Evolutionary conservation across 2,888 invertebrate species (phyloP), one percentile per base, ranked within the genome.

Genomic region (Chrysolina oricalcia): DNA sequence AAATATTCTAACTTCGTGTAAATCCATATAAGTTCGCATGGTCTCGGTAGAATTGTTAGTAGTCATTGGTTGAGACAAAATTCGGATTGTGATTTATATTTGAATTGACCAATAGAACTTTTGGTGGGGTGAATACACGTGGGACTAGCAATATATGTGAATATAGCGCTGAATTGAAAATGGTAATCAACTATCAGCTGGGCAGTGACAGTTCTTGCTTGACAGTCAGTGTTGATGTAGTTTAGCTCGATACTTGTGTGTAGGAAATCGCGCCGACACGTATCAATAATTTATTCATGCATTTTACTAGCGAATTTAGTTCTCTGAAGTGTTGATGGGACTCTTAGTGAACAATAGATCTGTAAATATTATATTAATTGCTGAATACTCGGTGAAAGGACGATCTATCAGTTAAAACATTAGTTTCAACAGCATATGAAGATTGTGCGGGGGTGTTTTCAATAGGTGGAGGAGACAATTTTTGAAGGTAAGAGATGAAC

Each of bases 121-220:
- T 6, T 11, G 35, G 35, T n/a, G 15, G 27, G 59, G 27, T n/a
- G 27, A 59, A 59, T 59, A 59, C 59, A 59, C 59, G 59, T 59
- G 59, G 59, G 59, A 59, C 35, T 59, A 62, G 59, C 46, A 74
- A 76, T 66, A 46, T 17, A 13, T 40, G 72, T 80, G 82, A 83
- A 74, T 23, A 79, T 84, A 84, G 84, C 59, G 4, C 27, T 27
- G 59, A 35, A 35, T 59, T 66, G 78, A 74, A 56, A 70, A 74
- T 74, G 65, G 78, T 78, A 81, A 82, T 82, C 83, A 83, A 82
- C 83, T 83, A 77, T 82, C 75, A 48, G 17, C 48, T 48, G 17
- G 48, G 5, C 21, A 78, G 79, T 81, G 84, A 82, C 80, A 81
- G 78, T 78, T 80, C 79, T 82, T 83, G 81, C 77, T 79, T 82